Evolutionary conservation across 2,888 invertebrate species (phyloP).

Genomic region (Vanessa cardui): DNA sequence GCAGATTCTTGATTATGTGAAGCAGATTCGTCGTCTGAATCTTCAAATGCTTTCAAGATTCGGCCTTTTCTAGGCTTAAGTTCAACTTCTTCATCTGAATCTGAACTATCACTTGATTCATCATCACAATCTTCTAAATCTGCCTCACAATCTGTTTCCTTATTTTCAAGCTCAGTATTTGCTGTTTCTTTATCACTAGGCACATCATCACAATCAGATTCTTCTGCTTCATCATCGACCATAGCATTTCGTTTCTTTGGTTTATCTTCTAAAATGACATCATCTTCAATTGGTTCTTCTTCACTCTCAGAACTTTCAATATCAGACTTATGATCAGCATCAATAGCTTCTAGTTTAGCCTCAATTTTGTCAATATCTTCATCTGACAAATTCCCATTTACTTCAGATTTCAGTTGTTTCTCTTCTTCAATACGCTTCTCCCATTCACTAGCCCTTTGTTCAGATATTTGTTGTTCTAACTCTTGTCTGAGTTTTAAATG

Average conservation of each 20-base stretch:
- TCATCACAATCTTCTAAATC: slow-evolving; percentile 56
- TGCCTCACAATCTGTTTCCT: slow-evolving; percentile 52
- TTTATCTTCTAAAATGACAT: slow-evolving; percentile 50
- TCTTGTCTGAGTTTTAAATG: slow-evolving; percentile 87
- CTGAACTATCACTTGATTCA: slow-evolving; percentile 56
- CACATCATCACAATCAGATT: slow-evolving; percentile 67
- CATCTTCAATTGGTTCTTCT: slow-evolving; percentile 70
- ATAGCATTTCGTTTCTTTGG: slow-evolving; percentile 68
- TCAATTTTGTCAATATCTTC: slow-evolving; percentile 74
- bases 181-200: slow-evolving; percentile 30
- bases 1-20: slow-evolving; percentile 6
- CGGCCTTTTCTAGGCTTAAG: slow-evolving; percentile 63
- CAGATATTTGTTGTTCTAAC: slow-evolving; percentile 87
- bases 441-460: slow-evolving; percentile 87
- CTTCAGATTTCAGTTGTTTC: slow-evolving; percentile 68
- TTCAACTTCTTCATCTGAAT: slow-evolving; percentile 59
- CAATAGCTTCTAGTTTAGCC: slow-evolving; percentile 61
- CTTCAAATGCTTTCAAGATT: slow-evolving; percentile 77
- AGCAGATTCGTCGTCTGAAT: slow-evolving; percentile 70
- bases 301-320: slow-evolving; percentile 76
- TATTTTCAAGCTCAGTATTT: slow-evolving; percentile 48
- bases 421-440: slow-evolving; percentile 83
- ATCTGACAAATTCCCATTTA: slow-evolving; percentile 64
- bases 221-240: slow-evolving; percentile 79
- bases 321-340: slow-evolving; percentile 49